Evolutionary conservation across 2,797 vertebrate genomes (phyloP).

Genomic region (Pristis pectinata): DNA sequence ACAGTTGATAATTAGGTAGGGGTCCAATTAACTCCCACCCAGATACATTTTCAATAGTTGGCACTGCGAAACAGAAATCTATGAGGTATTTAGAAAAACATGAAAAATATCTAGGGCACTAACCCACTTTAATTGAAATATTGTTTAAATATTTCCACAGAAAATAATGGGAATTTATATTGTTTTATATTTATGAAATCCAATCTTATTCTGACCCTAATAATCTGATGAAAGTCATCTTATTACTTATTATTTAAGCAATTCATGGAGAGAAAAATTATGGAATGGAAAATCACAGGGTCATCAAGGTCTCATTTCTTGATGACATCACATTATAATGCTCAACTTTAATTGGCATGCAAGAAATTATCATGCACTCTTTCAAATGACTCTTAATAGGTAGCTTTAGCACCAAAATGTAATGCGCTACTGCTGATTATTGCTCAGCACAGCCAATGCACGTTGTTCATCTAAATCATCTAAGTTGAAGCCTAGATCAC

Average conservation of each 20-base stretch:
- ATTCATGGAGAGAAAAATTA: slow-evolving; percentile 33
- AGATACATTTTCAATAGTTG: slow-evolving; percentile 26
- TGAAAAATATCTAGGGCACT: slow-evolving; percentile 18
- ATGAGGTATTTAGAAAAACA: slow-evolving; percentile 31
- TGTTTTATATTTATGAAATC: slow-evolving; percentile 35
- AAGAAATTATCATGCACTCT: slow-evolving; percentile 29
- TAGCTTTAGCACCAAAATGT: slow-evolving; percentile 16
- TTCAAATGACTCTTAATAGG: slow-evolving; percentile 33
- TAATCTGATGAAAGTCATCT: slow-evolving; percentile 24
- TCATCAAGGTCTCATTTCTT: slow-evolving; percentile 34
- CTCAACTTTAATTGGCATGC: slow-evolving; percentile 34
- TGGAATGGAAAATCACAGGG: slow-evolving; percentile 24
- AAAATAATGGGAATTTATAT: slow-evolving; percentile 37
- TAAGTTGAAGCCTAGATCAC: not conserved
- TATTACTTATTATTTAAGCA: slow-evolving; percentile 37
- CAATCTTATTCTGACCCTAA: slow-evolving; percentile 26
- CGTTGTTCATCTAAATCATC: not conserved
- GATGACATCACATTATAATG: slow-evolving; percentile 35
- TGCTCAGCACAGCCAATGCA: not conserved
- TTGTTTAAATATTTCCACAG: slow-evolving; percentile 31
- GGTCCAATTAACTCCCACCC: slow-evolving; percentile 37
- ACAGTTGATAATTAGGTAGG: slow-evolving; percentile 28
- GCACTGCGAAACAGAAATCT: not conserved
- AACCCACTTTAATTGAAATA: slow-evolving; percentile 1
- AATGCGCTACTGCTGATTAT: slow-evolving; percentile 13